phyloP scores from a whole-genome alignment of 1,140 invertebrate genomes.

The Sesamia nonagrioides region DNA sequence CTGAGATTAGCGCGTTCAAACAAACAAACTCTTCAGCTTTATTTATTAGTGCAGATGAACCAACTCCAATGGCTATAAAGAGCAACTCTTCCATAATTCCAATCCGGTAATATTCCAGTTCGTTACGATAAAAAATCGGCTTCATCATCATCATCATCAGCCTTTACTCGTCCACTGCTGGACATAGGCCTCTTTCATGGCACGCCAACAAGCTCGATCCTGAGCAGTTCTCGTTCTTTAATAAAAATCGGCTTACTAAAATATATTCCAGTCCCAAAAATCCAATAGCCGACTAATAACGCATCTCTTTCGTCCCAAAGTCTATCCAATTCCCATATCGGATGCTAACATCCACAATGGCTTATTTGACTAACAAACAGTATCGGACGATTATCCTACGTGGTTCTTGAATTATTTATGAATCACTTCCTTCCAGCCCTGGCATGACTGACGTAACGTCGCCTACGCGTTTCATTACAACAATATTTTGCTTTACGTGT shows the following conservation, averaged over 20 bases:
- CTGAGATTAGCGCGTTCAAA: too few relatives aligned
- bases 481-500: slow-evolving; percentile 20
- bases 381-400: slow-evolving; percentile 77
- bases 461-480: slow-evolving; percentile 27
- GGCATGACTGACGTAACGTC: slow-evolving; percentile 53
- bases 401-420: slow-evolving; percentile 75
- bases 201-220: too few relatives aligned
- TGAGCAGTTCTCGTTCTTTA: too few relatives aligned
- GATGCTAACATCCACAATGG: slow-evolving; percentile 73
- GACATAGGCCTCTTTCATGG: too few relatives aligned
- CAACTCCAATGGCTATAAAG: neutral
- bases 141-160: too few relatives aligned
- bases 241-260: neutral
- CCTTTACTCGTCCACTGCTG: too few relatives aligned
- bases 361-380: slow-evolving; percentile 84
- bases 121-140: neutral
- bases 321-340: slow-evolving; percentile 59
- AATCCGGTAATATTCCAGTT: neutral
- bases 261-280: slow-evolving; percentile 12
- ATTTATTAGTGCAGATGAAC: too few relatives aligned
- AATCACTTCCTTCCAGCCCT: slow-evolving; percentile 65
- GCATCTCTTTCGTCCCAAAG: neutral
- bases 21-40: too few relatives aligned
- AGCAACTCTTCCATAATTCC: neutral
- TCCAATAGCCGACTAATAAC: slow-evolving; percentile 4